Evolutionary conservation across 2,113 vertebrate species (phyloP).

Genomic region (Microcebus murinus): DNA sequence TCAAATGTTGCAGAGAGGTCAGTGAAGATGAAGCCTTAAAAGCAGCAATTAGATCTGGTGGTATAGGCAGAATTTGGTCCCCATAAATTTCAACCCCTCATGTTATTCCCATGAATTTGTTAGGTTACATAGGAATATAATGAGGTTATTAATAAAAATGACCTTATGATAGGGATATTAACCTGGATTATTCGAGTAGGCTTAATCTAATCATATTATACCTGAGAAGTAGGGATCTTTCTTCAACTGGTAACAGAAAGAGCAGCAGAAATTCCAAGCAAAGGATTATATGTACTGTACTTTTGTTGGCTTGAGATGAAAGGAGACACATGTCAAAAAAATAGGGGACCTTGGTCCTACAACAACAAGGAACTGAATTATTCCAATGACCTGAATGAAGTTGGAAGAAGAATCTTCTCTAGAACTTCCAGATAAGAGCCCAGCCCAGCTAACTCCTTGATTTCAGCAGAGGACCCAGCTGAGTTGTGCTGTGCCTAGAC

Average conservation of each 20-base stretch:
- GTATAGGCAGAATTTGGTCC: not conserved
- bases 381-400: not conserved
- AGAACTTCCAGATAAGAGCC: not conserved
- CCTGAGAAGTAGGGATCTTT: not conserved
- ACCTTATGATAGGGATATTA: not conserved
- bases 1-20: not conserved
- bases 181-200: not conserved
- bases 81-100: not conserved
- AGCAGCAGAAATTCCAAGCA: not conserved
- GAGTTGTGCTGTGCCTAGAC: not conserved
- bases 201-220: not conserved
- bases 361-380: not conserved
- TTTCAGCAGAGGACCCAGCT: not conserved
- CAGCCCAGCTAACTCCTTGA: not conserved
- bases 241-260: not conserved
- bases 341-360: not conserved
- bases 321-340: not conserved
- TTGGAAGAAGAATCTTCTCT: not conserved
- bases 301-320: not conserved
- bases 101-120: not conserved
- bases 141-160: conserved; percentile 1
- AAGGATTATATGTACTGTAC: not conserved
- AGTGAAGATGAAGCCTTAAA: not conserved
- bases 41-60: not conserved
- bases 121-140: not conserved